Evolutionary conservation across 2,113 vertebrate species (phyloP), one percentile per base, ranked within the genome.

Genomic region (Datnioides undecimradiatus): DNA sequence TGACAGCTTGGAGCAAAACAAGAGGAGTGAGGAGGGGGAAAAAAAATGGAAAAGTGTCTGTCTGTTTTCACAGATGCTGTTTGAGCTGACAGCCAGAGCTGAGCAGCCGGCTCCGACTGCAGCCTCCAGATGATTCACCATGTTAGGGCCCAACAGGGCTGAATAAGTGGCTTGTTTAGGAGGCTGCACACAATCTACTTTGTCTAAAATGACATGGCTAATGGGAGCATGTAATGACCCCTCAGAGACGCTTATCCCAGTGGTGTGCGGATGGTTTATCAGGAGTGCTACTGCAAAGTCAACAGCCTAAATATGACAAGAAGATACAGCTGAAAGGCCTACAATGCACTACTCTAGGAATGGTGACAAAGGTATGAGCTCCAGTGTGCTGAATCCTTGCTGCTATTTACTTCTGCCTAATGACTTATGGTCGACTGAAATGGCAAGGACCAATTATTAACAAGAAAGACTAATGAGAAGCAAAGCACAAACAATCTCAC

Each of bases 1-100:
- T 82, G 69, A 87, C 89, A 90, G 77, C 80, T 85, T 76, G 45
- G 52, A 87, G 49, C 51, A 74, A 79, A 85, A 76, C 65, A 79
- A 78, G 55, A 71, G 12, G 11, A 72, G 49, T 5, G 51, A 77
- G 66, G 21, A n/a, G n/a, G n/a, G n/a, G 6, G 17, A 8, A 6
- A 80, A 51, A 74, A 64, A 70, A 41, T 41, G 54, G n/a, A 45
- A 72, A 73, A 54, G 45, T 57, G 62, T 72, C 62, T 52, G 84
- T 83, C 83, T 88, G 63, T 88, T 80, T 80, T 76, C 70, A 55
- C 71, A 76, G 71, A 90, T 68, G 69, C 68, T 71, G 62, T 68
- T 64, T 78, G 79, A 79, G 67, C 79, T 71, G 77, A 80, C 64
- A 87, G 87, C 29, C 38, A 62, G 52, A 76, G 79, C 58, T 76